phyloP scores from a whole-genome alignment of 2,888 invertebrate genomes.

The Dynastes maya region DNA sequence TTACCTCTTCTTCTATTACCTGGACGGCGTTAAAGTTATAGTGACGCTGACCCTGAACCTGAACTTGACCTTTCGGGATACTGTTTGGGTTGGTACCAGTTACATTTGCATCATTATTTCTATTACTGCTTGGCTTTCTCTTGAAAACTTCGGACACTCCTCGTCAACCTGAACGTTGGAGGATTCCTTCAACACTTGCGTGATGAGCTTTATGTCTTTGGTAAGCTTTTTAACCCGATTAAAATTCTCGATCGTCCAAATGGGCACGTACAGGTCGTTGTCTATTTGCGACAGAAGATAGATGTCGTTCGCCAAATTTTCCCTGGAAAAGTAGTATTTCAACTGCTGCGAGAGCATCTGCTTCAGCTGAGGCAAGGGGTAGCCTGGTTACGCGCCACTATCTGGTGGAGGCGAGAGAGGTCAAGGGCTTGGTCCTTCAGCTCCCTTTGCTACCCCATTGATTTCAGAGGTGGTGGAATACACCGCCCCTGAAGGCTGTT shows the following conservation, averaged over 20 bases:
- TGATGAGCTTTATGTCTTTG: constrained; percentile 87
- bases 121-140: too few species aligned
- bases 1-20: too few species aligned
- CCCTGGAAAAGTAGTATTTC: constrained; percentile 94
- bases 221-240: constrained; percentile 90
- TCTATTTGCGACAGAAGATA: constrained; percentile 95
- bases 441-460: constrained; percentile 69
- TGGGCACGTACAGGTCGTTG: constrained; percentile 92
- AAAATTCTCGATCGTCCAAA: constrained; percentile 91
- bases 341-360: constrained; percentile 86
- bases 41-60: too few species aligned
- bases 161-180: constrained; percentile 92
- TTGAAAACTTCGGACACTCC: constrained; percentile 65
- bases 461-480: constrained; percentile 81
- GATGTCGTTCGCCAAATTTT: constrained; percentile 90
- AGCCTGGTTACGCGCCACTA: constrained; percentile 71
- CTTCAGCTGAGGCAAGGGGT: constrained; percentile 83
- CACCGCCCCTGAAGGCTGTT: constrained; percentile 81
- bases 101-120: too few species aligned
- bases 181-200: constrained; percentile 88
- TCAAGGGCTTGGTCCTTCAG: constrained; percentile 69
- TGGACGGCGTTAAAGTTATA: too few species aligned
- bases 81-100: too few species aligned
- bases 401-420: constrained; percentile 71
- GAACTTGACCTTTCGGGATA: too few species aligned